Conservation (phyloP, 2,888 invertebrate genomes). For the Daptonema setosum region DNA sequence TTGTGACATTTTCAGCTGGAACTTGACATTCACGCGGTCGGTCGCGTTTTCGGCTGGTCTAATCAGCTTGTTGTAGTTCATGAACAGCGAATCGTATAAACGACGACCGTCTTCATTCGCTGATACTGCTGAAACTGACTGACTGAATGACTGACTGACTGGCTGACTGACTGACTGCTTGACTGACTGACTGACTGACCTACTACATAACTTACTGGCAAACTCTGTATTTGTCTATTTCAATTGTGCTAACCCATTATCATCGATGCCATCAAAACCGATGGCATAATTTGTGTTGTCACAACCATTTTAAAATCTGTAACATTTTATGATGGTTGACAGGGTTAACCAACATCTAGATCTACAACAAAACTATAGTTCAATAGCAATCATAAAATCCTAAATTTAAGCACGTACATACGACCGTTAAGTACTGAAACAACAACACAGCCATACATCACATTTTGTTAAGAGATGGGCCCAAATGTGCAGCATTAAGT, state of each 20-base stretch:
- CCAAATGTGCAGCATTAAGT: too few species aligned
- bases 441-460: background rate
- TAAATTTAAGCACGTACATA: background rate
- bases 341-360: background rate
- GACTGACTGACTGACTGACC: too few species aligned
- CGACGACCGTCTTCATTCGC: background rate
- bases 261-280: background rate
- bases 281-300: background rate
- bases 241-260: background rate
- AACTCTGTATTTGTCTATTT: too few species aligned
- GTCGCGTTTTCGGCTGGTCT: background rate
- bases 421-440: background rate
- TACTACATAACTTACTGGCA: too few species aligned
- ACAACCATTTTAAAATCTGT: background rate
- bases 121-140: too few species aligned
- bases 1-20: background rate
- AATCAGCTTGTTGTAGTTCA: background rate
- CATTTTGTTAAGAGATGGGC: too few species aligned
- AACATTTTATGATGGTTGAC: background rate
- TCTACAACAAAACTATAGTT: background rate
- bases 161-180: too few species aligned
- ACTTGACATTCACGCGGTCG: background rate
- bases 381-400: background rate
- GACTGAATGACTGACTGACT: too few species aligned
- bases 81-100: background rate